Evolutionary conservation across 2,888 invertebrate genomes (phyloP), one percentile per base, ranked within the genome.

Genomic region (Acronicta aceris): DNA sequence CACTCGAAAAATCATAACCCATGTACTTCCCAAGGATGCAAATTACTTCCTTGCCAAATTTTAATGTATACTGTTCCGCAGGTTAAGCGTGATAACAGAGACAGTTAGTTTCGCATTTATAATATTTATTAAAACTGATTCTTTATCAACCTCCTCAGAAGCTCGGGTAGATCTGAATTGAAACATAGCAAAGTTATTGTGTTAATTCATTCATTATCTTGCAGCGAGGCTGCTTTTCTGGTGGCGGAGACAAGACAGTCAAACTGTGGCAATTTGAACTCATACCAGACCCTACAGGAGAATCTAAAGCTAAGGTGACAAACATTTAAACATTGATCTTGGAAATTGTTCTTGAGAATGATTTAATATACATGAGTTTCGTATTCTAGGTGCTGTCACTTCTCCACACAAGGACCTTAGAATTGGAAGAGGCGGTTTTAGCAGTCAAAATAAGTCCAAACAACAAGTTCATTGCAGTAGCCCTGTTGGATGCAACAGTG

Each of bases 221-320:
- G 5, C 84, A 97, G 97, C 94, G 96, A 78, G 98, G 98, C 1
- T 96, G 98, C 80, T 96, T 96, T 9, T 97, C 98, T 3, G 99
- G 98, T 0, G 97, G 99, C 57, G 97, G 97, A 0, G 99, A 99
- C 87, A 96, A 97, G 70, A 97, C 97, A 0, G 97, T 99, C 0
- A 99, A 98, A 89, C 96, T 99, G 79, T 99, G 99, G 99, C 96
- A 97, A 59, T 99, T 99, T 87, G 98, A 99, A 86, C 94, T 99
- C 13, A 96, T 98, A 43, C 95, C 96, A 13, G 97, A 97, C 74
- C 90, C 95, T 4, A 92, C 95, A 2, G 95, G 94, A 42, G 96
- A 96, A 76, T 95, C 95, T 4, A 96, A 96, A 86, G 95, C 96
- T 0, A 96, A 96, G 91, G 91, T 92, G 84, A 62, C 5, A 0